phyloP scores from a whole-genome alignment of 2,888 invertebrate species.

The Polietes domitor region DNA sequence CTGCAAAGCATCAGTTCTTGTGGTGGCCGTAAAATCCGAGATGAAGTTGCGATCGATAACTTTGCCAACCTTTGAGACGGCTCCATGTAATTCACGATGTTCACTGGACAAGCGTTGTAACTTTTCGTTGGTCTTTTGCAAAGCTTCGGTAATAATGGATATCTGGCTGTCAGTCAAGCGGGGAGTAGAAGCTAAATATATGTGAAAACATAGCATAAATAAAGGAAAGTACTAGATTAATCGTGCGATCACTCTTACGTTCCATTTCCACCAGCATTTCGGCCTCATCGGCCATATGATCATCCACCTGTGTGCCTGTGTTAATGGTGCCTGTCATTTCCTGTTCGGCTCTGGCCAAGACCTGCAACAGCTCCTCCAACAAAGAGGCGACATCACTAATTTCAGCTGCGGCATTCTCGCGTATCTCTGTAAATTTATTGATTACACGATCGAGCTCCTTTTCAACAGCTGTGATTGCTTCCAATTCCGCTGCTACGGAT shows the following conservation, averaged over 20 bases:
- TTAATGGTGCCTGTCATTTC: constrained; percentile 75
- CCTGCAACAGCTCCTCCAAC: constrained; percentile 76
- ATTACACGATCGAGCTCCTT: constrained; percentile 80
- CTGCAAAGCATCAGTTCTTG: constrained; percentile 89
- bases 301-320: constrained; percentile 76
- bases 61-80: constrained; percentile 96
- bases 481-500: constrained; percentile 72
- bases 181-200: constrained; percentile 82
- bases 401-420: constrained; percentile 77
- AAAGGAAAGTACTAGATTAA: too few species aligned
- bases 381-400: constrained; percentile 77
- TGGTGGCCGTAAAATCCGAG: constrained; percentile 93
- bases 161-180: constrained; percentile 87
- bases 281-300: constrained; percentile 72
- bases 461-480: constrained; percentile 79
- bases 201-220: too few species aligned
- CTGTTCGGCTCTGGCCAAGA: constrained; percentile 75
- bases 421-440: constrained; percentile 78
- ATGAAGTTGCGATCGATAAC: constrained; percentile 97
- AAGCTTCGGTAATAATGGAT: constrained; percentile 87
- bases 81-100: constrained; percentile 88
- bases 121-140: constrained; percentile 90
- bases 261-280: constrained; percentile 78
- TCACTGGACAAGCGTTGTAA: constrained; percentile 92
- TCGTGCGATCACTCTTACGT: constrained; percentile 61